Conservation (phyloP, 2,888 invertebrate species). For the Julus scanicus region DNA sequence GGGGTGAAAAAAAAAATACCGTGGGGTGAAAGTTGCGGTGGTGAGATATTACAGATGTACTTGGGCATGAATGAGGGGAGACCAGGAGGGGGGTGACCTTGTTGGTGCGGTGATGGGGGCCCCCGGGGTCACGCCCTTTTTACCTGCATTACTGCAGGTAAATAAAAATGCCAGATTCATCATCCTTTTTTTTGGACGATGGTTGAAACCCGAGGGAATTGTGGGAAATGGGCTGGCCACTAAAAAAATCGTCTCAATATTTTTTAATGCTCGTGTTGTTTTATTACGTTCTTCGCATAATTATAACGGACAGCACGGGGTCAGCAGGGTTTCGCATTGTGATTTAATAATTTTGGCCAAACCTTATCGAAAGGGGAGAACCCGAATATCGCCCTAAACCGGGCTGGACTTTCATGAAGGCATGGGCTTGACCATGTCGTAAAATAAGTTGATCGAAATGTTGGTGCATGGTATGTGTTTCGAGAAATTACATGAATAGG, state of each 20-base stretch:
- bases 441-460: neutral
- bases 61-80: constrained; percentile 28
- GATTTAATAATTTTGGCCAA: constrained; percentile 6
- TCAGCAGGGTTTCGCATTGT: constrained; percentile 8
- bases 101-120: constrained; percentile 39
- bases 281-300: constrained; percentile 4
- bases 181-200: neutral
- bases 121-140: constrained; percentile 42
- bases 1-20: neutral
- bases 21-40: constrained; percentile 28
- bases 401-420: neutral
- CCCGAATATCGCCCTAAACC: neutral
- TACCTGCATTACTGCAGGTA: constrained; percentile 19
- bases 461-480: too few relatives aligned
- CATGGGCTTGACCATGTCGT: constrained; percentile 1
- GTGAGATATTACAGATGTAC: constrained; percentile 42
- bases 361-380: neutral
- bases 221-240: constrained; percentile 40
- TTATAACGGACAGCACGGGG: constrained; percentile 42
- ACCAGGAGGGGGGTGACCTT: neutral
- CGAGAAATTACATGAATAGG: too few relatives aligned
- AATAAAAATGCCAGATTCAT: constrained; percentile 36
- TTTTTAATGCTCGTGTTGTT: neutral
- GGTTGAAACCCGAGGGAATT: constrained; percentile 20
- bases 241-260: neutral